phyloP scores from a whole-genome alignment of 1,140 invertebrate genomes.

The Popillia japonica region DNA sequence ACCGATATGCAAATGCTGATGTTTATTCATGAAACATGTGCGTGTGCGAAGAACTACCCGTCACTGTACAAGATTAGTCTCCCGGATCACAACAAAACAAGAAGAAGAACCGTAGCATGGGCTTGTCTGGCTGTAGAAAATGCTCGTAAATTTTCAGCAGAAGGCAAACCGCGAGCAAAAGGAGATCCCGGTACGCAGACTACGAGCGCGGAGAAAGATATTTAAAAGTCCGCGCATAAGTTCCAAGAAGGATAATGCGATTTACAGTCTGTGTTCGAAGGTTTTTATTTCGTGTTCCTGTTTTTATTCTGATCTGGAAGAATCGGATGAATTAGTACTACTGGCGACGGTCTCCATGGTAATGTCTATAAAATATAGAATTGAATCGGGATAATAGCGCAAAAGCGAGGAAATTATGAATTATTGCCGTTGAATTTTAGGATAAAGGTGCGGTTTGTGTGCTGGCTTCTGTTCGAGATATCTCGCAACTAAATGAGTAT shows the following conservation, averaged over 20 bases:
- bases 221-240: slow-evolving; percentile 21
- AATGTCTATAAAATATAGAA: slow-evolving; percentile 23
- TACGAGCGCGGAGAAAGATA: background rate
- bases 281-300: background rate
- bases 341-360: background rate
- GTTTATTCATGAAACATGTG: slow-evolving; percentile 46
- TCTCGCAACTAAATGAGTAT: background rate
- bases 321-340: slow-evolving; percentile 23
- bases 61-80: background rate
- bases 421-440: slow-evolving; percentile 3
- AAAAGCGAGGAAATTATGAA: slow-evolving; percentile 10
- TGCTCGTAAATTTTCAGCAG: slow-evolving; percentile 6
- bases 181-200: background rate
- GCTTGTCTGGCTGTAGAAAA: background rate
- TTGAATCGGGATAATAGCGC: slow-evolving; percentile 4
- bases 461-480: background rate
- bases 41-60: background rate
- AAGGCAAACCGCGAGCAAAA: background rate
- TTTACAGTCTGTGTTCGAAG: slow-evolving; percentile 5
- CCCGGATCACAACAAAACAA: background rate
- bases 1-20: slow-evolving; percentile 48
- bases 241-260: slow-evolving; percentile 5
- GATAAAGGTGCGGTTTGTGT: slow-evolving; percentile 5
- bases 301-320: background rate
- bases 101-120: background rate